phyloP scores from a whole-genome alignment of 2,113 vertebrate species.

The Xerus inauris region DNA sequence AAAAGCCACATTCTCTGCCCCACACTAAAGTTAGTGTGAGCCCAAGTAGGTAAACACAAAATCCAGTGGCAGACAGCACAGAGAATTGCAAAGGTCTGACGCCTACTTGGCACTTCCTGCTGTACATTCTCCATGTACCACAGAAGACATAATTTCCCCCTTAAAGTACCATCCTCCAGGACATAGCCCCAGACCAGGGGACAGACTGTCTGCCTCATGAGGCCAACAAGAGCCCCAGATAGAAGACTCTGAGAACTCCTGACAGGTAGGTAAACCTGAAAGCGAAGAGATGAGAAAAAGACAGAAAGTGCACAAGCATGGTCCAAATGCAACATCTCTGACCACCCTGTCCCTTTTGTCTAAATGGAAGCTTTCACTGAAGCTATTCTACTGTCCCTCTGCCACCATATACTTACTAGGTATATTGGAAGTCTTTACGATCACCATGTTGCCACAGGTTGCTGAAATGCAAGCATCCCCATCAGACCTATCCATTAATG shows the following conservation, averaged over 20 bases:
- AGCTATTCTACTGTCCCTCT: not conserved
- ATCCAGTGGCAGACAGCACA: not conserved
- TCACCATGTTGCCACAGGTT: conserved; percentile 13
- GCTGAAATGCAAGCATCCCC: conserved; percentile 8
- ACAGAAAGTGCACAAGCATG: not conserved
- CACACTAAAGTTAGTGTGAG: not conserved
- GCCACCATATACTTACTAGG: not conserved
- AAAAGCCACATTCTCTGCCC: not conserved
- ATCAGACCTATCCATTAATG: not conserved
- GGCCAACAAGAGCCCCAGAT: not conserved
- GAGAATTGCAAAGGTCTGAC: not conserved
- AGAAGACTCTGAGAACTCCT: conserved; percentile 20
- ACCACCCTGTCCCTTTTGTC: not conserved
- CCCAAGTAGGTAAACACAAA: not conserved
- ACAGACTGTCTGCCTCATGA: not conserved
- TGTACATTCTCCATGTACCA: not conserved
- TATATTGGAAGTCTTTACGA: not conserved
- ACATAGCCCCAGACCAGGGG: not conserved
- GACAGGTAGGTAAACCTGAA: not conserved
- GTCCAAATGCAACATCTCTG: not conserved
- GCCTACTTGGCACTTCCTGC: not conserved
- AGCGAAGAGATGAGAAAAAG: not conserved
- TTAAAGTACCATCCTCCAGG: not conserved
- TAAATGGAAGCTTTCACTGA: not conserved
- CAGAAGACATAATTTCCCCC: not conserved